Evolutionary conservation across 2,113 vertebrate species (phyloP).

Genomic region (Strix uralensis): DNA sequence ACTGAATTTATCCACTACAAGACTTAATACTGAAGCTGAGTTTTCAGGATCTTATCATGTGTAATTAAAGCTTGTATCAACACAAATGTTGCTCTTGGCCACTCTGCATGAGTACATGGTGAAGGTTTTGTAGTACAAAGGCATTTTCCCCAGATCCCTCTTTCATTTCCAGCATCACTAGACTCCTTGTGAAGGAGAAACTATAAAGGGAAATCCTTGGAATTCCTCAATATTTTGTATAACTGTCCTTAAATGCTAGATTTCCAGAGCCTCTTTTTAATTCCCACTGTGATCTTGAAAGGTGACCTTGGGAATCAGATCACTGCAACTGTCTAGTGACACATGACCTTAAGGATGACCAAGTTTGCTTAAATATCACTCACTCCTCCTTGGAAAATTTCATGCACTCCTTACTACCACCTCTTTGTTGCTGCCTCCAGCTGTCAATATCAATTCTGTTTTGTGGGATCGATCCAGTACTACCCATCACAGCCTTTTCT

Average conservation of each 20-base stretch:
- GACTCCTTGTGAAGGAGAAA: neutral
- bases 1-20: neutral
- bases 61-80: neutral
- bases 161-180: neutral
- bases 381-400: neutral
- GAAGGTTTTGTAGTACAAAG: neutral
- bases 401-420: neutral
- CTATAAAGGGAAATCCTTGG: neutral
- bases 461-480: neutral
- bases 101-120: neutral
- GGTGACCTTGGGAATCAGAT: neutral
- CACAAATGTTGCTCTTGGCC: neutral
- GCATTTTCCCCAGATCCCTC: fast-evolving
- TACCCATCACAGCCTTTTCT: neutral
- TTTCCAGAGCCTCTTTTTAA: neutral
- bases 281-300: neutral
- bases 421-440: neutral
- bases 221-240: neutral
- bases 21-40: neutral
- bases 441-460: neutral
- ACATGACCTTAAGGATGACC: neutral
- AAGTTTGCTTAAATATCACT: neutral
- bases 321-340: neutral
- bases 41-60: neutral
- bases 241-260: neutral